phyloP scores from a whole-genome alignment of 2,888 invertebrate species.

The Cabera pusaria region DNA sequence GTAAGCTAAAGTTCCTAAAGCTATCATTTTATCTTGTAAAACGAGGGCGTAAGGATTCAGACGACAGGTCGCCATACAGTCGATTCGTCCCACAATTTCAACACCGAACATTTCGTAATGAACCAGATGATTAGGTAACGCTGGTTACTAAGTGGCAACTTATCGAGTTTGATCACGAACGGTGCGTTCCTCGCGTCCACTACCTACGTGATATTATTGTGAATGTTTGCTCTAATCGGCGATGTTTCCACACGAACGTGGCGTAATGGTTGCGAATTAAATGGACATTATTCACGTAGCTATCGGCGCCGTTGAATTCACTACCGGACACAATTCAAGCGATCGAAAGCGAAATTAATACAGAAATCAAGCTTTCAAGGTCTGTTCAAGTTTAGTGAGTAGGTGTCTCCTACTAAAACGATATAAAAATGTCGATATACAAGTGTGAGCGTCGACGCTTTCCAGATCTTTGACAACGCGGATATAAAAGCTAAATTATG shows the following conservation, averaged over 20 bases:
- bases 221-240: constrained; percentile 10
- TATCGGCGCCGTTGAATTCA: no score
- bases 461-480: no score
- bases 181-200: constrained; percentile 3
- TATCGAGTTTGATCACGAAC: constrained; percentile 13
- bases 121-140: constrained; percentile 3
- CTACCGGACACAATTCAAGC: no score
- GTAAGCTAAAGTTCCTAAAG: no score
- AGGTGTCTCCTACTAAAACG: no score
- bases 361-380: constrained; percentile 2
- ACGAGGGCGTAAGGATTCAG: no score
- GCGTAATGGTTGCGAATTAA: constrained; percentile 4
- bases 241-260: constrained; percentile 13
- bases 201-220: constrained; percentile 20
- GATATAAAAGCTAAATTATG: no score
- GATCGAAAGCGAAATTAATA: background rate
- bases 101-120: background rate
- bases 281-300: constrained; percentile 3
- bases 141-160: constrained; percentile 1
- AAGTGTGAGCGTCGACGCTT: no score
- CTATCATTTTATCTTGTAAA: no score
- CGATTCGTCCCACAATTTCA: no score
- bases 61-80: no score
- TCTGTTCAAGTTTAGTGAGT: background rate
- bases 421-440: no score